Base-by-base conservation (phyloP, 2,797 vertebrate genomes). In the Brotula barbata region DNA sequence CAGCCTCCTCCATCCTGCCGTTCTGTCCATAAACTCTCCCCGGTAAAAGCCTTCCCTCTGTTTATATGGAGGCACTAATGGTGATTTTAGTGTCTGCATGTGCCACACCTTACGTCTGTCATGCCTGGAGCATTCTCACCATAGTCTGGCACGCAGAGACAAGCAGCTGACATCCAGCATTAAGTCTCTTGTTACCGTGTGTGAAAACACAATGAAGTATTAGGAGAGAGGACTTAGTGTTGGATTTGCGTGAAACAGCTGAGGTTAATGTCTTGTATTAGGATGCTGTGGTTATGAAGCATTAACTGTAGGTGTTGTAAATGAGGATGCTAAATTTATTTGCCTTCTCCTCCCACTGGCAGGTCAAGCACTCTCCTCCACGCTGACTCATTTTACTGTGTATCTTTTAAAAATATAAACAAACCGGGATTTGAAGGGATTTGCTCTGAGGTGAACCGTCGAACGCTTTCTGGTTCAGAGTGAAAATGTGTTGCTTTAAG, bases 21-120 rank as follows among this genome's bases (percentile, higher is more conserved):
- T 41, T 48, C 40, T 28, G 34, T 75, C 82, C 48, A 58, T 80
- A 84, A 83, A 82, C 76, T 67, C 66, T 76, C 20, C 23, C 45
- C 68, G 68, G 50, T 85, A 71, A 85, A 85, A 75, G 56, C 50
- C 46, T 56, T 57, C 56, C 39, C 52, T 72, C 58, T 76, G 71
- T 87, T 82, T 86, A 83, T 75, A 64, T 43, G 73, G 64, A 54
- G 75, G 41, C 31, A 2, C 73, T 84, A 79, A 82, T 83, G 64
- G 80, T 64, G 64, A 82, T 82, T 82, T 82, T 77, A 83, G 48
- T 42, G 75, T 82, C 71, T 81, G 59, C 48, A 3, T 41, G 49
- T 55, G 73, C 77, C 82, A 81, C 87, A 77, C 80, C 82, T 86
- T 48, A 47, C 77, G 78, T 85, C 73, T 82, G 78, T 86, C 85